phyloP scores from a whole-genome alignment of 1,140 invertebrate species.

The Ruditapes philippinarum region DNA sequence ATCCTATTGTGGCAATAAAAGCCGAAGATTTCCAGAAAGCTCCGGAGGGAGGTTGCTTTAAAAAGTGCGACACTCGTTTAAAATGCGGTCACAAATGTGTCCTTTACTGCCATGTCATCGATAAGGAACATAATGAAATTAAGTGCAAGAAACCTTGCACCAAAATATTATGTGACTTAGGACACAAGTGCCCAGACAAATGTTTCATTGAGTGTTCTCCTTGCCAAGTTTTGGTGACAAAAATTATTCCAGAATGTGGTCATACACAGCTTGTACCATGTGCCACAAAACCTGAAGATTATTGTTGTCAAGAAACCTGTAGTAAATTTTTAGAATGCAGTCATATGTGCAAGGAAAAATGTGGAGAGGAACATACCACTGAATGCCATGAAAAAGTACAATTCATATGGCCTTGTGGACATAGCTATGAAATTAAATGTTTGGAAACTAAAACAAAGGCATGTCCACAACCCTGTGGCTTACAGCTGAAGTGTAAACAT shows the following conservation, averaged over 20 bases:
- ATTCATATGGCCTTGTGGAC: constrained; percentile 82
- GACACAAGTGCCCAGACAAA: constrained; percentile 74
- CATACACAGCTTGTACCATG: constrained; percentile 73
- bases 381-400: constrained; percentile 64
- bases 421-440: constrained; percentile 77
- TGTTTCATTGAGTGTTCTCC: constrained; percentile 78
- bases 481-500: constrained; percentile 76
- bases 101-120: constrained; percentile 66
- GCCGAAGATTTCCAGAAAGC: not conserved
- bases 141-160: constrained; percentile 80
- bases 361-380: constrained; percentile 88
- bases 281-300: constrained; percentile 51
- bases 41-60: constrained; percentile 77
- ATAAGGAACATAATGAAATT: constrained; percentile 75
- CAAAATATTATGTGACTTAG: constrained; percentile 64
- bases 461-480: constrained; percentile 64
- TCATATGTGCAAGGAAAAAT: constrained; percentile 89
- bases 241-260: constrained; percentile 66
- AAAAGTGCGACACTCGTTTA: constrained; percentile 79
- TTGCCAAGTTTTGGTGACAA: constrained; percentile 71
- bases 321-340: constrained; percentile 85
- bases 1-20: not conserved
- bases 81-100: constrained; percentile 46
- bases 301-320: constrained; percentile 68
- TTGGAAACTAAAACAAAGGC: constrained; percentile 68